Conservation (phyloP, 2,797 vertebrate genomes). For the Sylvia borin region DNA sequence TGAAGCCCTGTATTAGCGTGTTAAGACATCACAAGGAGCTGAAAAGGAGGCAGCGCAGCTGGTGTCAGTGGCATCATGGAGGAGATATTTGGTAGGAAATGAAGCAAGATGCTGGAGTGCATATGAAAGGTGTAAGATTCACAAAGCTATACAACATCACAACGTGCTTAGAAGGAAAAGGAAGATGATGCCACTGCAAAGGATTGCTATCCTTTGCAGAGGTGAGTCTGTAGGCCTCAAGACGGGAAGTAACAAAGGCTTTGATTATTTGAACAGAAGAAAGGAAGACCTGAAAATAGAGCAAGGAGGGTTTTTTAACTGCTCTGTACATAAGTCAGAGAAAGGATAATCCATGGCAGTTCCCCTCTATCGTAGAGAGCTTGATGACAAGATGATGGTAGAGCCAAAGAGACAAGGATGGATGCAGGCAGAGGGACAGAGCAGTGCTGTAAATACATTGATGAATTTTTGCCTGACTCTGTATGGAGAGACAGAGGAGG, state of each 20-base stretch:
- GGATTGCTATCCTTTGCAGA: neutral
- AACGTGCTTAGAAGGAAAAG: neutral
- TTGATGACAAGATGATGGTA: neutral
- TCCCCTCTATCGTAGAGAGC: neutral
- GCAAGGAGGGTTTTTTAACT: neutral
- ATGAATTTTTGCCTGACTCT: neutral
- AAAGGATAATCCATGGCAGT: neutral
- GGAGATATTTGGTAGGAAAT: neutral
- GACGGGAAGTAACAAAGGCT: neutral
- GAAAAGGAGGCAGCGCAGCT: neutral
- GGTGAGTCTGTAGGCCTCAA: neutral
- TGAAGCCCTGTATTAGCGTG: neutral
- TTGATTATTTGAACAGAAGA: neutral
- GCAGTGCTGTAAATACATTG: neutral
- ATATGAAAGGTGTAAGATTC: neutral
- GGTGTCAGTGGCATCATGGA: neutral
- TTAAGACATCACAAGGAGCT: neutral
- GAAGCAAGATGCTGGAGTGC: neutral
- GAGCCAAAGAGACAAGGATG: neutral
- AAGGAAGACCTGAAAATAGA: neutral
- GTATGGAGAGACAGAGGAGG: neutral
- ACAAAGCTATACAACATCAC: accelerated
- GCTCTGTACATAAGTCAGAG: neutral
- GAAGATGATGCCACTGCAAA: neutral
- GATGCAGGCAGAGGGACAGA: neutral